Evolutionary conservation across 2,113 vertebrate genomes (phyloP), one percentile per base, ranked within the genome.

Genomic region (Percopsis transmontana): DNA sequence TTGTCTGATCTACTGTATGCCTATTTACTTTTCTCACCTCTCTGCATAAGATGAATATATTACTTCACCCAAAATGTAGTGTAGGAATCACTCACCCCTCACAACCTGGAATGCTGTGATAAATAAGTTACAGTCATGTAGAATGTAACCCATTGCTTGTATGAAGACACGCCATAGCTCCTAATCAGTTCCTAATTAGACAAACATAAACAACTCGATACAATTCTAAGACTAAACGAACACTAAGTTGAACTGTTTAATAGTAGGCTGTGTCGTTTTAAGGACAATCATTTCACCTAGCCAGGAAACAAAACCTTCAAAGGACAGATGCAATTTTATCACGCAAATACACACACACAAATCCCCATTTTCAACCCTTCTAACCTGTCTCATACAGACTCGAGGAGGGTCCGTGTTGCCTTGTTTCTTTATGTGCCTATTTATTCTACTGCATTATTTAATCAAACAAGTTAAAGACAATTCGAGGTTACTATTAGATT

Each of bases 351-450:
- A 57, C 33, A 19, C 58, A 81, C 5, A 10, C 74, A 77, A 68
- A 68, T 48, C 60, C 62, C 60, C 38, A 38, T 40, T 45, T 20
- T 12, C 50, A n/a, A 27, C 23, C 23, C 42, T 47, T 66, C 52
- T 16, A 53, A 13, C 51, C 10, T 19, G 48, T 51, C 53, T 74
- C n/a, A 42, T 4, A 24, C 76, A 63, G 70, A 58, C 76, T 66
- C 56, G 72, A 62, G 54, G 76, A 74, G 63, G 74, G 48, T 45
- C 66, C 75, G 74, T 16, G 81, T 81, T 90, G 87, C 88, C 87
- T 88, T 89, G 80, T 87, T 90, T 87, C 84, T 85, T 89, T 73
- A 88, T 61, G 85, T 90, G 88, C 87, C 88, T 89, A 81, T 83
- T 80, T 48, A 84, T 81, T 88, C 72, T 82, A 78, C 58, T 71